phyloP scores from a whole-genome alignment of 2,797 vertebrate species.

The Zalophus californianus region DNA sequence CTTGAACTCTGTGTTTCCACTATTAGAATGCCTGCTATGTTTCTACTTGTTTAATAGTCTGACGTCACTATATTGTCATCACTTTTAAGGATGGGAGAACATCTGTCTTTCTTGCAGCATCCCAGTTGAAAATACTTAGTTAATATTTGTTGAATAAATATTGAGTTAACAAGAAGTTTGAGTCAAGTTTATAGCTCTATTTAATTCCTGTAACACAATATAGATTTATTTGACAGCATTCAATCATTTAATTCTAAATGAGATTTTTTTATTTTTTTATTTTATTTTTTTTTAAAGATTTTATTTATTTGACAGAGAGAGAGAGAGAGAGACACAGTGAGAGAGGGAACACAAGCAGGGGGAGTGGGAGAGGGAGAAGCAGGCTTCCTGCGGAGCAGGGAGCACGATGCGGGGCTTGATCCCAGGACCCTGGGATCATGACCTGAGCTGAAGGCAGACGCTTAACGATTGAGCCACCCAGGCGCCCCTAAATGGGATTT shows the following conservation, averaged over 20 bases:
- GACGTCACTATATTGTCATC: neutral
- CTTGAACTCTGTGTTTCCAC: neutral
- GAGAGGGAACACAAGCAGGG: too few relatives aligned
- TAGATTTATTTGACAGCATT: conserved; percentile 34
- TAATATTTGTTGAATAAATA: conserved; percentile 47
- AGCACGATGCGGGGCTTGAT: too few relatives aligned
- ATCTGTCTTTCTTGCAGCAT: neutral
- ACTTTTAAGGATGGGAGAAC: neutral
- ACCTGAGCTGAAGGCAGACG: too few relatives aligned
- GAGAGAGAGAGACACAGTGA: too few relatives aligned
- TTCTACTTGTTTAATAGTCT: conserved; percentile 41
- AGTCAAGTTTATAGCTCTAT: neutral
- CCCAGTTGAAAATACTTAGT: neutral
- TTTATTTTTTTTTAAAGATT: too few relatives aligned
- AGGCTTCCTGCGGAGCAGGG: too few relatives aligned
- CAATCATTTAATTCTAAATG: neutral
- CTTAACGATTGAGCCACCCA: too few relatives aligned
- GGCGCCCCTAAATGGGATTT: too few relatives aligned
- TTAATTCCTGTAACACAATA: neutral
- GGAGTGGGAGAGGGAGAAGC: too few relatives aligned
- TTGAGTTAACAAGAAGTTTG: neutral
- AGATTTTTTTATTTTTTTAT: neutral
- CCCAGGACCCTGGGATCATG: too few relatives aligned
- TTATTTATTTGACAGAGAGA: too few relatives aligned
- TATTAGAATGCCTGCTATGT: neutral